Evolutionary conservation across 2,113 vertebrate genomes (phyloP), one percentile per base, ranked within the genome.

Genomic region (Poeciliopsis retropinna): DNA sequence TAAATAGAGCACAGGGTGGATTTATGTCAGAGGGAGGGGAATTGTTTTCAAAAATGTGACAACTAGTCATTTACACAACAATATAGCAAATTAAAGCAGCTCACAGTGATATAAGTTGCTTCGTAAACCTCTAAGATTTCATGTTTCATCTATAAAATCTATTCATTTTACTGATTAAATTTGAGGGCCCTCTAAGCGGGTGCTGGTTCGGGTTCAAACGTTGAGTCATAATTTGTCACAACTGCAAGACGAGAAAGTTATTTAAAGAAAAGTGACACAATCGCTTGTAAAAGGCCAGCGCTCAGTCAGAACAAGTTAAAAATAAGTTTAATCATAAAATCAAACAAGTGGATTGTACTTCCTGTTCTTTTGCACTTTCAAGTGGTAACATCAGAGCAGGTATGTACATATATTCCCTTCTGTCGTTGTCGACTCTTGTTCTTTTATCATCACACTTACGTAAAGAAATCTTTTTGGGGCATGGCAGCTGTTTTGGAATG

Each of bases 371-470:
- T 34, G 30, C 47, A 19, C 19, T 54, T 54, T 22, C 1, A 25
- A 54, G 47, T 22, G 51, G 19, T 39, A 5, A 5, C 5, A 27
- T 39, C 22, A 27, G 15, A 60, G n/a, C 67, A 30, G 37, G 19
- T 67, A 34, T 37, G 9, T 11, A 3, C 10, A 37, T 8, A 57
- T 65, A 47, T 81, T 57, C 60, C 15, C 8, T 19, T 51, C 7
- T 37, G n/a, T 12, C 17, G 28, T 5, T 60, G 10, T n/a, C 72
- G 75, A 34, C 62, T 27, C 17, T 60, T 19, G 51, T 68, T 81
- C 37, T 62, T 17, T 62, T 70, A 75, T 79, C 57, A 67, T 65
- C 28, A 61, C 22, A 28, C 51, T 73, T 80, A 68, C 75, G 64
- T 61, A 72, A 41, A 73, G 64, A 47, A 76, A 41, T 63, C n/a